Conservation (phyloP, 1,140 invertebrate genomes). For the Trachelipus rathkii region DNA sequence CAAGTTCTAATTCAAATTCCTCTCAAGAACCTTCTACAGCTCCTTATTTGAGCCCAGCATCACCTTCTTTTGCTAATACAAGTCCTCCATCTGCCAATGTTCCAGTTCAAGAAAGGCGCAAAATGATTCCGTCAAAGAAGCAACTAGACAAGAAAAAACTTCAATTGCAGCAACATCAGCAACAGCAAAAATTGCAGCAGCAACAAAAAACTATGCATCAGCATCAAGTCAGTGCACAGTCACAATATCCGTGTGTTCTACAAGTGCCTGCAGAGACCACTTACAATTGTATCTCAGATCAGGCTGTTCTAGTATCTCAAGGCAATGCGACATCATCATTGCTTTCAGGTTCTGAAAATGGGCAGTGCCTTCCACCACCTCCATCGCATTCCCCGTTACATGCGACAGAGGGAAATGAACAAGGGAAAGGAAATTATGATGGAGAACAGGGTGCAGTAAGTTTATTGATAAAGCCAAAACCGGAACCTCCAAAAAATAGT, state of each 20-base stretch:
- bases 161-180: conserved; percentile 47
- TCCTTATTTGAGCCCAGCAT: conserved; percentile 34
- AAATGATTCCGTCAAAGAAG: conserved; percentile 43
- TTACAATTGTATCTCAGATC: conserved; percentile 35
- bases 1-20: conserved; percentile 24
- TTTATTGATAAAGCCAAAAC: not conserved
- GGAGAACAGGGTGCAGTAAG: conserved; percentile 23
- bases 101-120: conserved; percentile 43
- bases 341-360: conserved; percentile 28
- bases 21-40: conserved; percentile 35
- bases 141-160: conserved; percentile 47
- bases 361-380: conserved; percentile 37
- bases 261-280: conserved; percentile 35
- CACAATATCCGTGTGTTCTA: conserved; percentile 29
- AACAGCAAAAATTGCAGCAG: conserved; percentile 52
- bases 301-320: conserved; percentile 34
- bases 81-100: conserved; percentile 41
- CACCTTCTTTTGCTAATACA: conserved; percentile 34
- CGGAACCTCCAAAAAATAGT: conserved; percentile 24
- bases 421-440: conserved; percentile 5
- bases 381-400: conserved; percentile 33
- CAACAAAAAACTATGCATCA: conserved; percentile 50
- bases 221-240: conserved; percentile 36
- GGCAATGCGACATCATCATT: conserved; percentile 32
- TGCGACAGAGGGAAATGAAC: conserved; percentile 26